These are phyloP conservation scores for Leptocoma aspasia DNA, from an alignment of 2,113 vertebrate genomes.

Conservation along the genomic window DNA sequence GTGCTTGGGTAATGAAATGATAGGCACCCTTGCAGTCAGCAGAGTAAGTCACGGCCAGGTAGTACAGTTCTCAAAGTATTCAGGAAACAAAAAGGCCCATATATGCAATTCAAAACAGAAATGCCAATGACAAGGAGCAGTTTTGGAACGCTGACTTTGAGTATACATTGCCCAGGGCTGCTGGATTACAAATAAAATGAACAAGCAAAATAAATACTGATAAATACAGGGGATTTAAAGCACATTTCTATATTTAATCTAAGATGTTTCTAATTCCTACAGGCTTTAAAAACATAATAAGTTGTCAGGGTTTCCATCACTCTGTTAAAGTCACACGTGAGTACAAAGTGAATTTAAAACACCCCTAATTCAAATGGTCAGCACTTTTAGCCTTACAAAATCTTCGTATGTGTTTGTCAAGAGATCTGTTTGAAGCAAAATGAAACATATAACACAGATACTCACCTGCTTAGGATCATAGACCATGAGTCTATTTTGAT, in stretches of 20 bases:
- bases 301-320: background rate
- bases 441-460: background rate
- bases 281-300: background rate
- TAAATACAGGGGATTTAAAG: background rate
- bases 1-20: constrained; percentile 46
- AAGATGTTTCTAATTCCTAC: background rate
- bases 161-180: background rate
- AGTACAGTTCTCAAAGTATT: background rate
- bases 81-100: background rate
- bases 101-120: constrained; percentile 8
- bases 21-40: constrained; percentile 32
- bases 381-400: background rate
- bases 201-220: background rate
- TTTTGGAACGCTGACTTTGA: background rate
- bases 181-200: background rate
- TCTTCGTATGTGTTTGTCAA: background rate
- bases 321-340: background rate
- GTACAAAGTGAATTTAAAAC: background rate
- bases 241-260: constrained; percentile 7
- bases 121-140: background rate
- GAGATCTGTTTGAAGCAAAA: background rate
- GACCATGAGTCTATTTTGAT: constrained; percentile 96
- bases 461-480: constrained; percentile 94
- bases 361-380: background rate
- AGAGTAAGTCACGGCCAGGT: background rate